Percentiles rank a stretch among this genome's conserved stretches.
phyloP scores from a whole-genome alignment of 2,888 invertebrate species.

The Parasteatoda lunata region DNA sequence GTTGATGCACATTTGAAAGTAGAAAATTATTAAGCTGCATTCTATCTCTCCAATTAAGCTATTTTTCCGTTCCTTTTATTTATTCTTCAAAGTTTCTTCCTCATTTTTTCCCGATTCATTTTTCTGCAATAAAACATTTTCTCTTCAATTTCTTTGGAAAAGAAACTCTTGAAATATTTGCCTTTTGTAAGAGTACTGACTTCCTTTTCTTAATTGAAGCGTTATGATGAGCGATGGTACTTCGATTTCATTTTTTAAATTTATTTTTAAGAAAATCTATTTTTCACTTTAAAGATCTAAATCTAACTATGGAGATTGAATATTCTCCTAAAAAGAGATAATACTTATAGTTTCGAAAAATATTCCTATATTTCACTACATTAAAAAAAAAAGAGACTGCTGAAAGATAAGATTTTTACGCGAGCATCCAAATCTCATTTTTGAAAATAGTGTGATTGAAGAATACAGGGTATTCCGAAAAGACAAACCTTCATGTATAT shows the following conservation, averaged over 20 bases:
- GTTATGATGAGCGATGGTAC: constrained; percentile 46
- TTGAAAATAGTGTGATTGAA: no score
- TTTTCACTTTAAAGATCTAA: not conserved
- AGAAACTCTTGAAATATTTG: constrained; percentile 50
- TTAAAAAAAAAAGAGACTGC: not conserved
- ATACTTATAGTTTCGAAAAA: not conserved
- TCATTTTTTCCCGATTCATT: constrained; percentile 16
- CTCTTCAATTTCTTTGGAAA: constrained; percentile 34
- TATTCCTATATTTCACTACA: not conserved
- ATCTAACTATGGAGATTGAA: not conserved
- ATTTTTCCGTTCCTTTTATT: constrained; percentile 46
- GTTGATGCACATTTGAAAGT: constrained; percentile 45
- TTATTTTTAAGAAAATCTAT: not conserved
- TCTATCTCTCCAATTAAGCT: constrained; percentile 57
- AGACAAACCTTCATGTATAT: no score
- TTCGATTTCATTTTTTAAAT: not conserved
- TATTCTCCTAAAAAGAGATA: not conserved
- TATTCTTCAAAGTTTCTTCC: constrained; percentile 40
- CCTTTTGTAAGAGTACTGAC: constrained; percentile 41
- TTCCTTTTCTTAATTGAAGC: constrained; percentile 46
- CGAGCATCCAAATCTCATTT: no score
- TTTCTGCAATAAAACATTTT: constrained; percentile 43
- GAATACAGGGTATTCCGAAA: no score
- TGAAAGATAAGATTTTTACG: no score
- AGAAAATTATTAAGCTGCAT: constrained; percentile 56